phyloP scores from a whole-genome alignment of 2,113 vertebrate genomes.

The Nanorana parkeri region DNA sequence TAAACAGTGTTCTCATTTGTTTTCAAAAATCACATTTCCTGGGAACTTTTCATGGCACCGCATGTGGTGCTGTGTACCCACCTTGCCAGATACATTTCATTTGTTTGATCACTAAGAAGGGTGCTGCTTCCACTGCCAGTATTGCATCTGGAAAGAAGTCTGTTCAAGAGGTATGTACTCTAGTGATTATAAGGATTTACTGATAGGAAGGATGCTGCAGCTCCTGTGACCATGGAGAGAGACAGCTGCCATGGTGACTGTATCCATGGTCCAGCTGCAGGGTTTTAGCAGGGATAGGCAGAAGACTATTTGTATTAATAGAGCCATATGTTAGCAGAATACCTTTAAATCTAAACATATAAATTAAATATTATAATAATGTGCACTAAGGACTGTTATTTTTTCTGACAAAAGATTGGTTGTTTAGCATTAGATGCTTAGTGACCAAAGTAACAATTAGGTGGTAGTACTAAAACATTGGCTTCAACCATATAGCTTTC shows the following conservation, averaged over 20 bases:
- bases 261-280: slow-evolving; percentile 36
- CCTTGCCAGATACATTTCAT: background rate
- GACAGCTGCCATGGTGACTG: slow-evolving; percentile 52
- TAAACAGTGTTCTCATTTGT: too few relatives aligned
- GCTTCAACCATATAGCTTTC: background rate
- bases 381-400: background rate
- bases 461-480: background rate
- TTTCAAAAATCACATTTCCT: too few relatives aligned
- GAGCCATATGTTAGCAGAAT: slow-evolving; percentile 1
- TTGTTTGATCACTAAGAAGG: background rate
- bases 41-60: too few relatives aligned
- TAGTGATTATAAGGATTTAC: slow-evolving; percentile 58
- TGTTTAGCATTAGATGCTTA: background rate
- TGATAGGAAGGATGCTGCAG: slow-evolving; percentile 46
- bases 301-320: slow-evolving; percentile 20
- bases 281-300: slow-evolving; percentile 8
- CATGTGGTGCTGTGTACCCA: too few relatives aligned
- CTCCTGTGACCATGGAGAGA: slow-evolving; percentile 27
- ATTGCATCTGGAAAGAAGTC: slow-evolving; percentile 15
- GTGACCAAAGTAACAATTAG: background rate
- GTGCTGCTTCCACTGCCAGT: background rate
- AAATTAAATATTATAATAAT: background rate
- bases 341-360: background rate
- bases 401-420: background rate
- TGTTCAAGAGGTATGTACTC: slow-evolving; percentile 20